Percentiles rank a stretch among this genome's conserved stretches.
These are phyloP conservation scores for Bombus sylvicola DNA, from an alignment of 1,140 invertebrate species.

Conservation along the genomic window DNA sequence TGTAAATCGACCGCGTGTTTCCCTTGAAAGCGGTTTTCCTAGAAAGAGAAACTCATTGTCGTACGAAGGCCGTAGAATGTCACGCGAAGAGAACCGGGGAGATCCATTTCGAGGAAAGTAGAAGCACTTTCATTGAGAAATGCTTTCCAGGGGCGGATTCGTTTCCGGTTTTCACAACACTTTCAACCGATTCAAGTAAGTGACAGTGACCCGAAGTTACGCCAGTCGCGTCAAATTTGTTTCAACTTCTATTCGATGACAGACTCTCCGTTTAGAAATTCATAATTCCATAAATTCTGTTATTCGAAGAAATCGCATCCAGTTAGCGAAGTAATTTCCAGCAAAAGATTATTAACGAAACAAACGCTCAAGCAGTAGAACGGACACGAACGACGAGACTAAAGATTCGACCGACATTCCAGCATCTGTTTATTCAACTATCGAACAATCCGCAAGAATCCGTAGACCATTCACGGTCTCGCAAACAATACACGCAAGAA, in stretches of 20 bases:
- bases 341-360: background rate
- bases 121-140: constrained; percentile 19
- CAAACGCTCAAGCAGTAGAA: no score
- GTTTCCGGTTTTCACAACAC: constrained; percentile 6
- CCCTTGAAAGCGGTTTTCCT: constrained; percentile 21
- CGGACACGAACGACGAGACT: background rate
- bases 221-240: background rate
- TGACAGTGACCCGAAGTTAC: background rate
- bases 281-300: no score
- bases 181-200: no score
- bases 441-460: background rate
- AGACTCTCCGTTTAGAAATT: no score
- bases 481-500: background rate
- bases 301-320: no score
- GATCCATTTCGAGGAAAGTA: constrained; percentile 32
- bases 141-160: background rate
- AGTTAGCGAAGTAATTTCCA: background rate
- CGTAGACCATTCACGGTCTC: background rate
- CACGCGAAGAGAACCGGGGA: background rate
- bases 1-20: background rate
- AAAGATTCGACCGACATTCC: background rate
- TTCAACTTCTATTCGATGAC: background rate
- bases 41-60: constrained; percentile 38
- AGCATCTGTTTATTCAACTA: background rate
- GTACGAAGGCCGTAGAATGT: constrained; percentile 1